Conservation (phyloP, 2,113 vertebrate genomes). For the Garra rufa region DNA sequence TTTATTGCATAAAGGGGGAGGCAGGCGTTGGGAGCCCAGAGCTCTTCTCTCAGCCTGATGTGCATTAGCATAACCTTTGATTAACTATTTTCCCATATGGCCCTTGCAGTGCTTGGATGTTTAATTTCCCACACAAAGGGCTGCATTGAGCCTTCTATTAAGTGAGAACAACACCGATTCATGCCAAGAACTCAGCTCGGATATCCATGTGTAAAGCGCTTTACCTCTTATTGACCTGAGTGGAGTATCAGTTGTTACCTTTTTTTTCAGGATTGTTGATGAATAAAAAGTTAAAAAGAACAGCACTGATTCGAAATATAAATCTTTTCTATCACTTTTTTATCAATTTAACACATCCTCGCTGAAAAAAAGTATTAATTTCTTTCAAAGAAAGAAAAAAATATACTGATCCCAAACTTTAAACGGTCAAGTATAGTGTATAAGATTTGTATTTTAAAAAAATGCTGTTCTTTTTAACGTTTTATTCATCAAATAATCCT, state of each 20-base stretch:
- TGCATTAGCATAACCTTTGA: slow-evolving; percentile 58
- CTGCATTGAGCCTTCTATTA: slow-evolving; percentile 17
- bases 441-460: too few relatives aligned
- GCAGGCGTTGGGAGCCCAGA: slow-evolving; percentile 34
- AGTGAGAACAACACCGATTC: not conserved
- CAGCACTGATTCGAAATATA: too few relatives aligned
- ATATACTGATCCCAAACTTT: too few relatives aligned
- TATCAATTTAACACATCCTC: too few relatives aligned
- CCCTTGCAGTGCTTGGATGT: slow-evolving; percentile 27
- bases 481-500: too few relatives aligned
- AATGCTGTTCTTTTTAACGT: too few relatives aligned
- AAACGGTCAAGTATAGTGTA: too few relatives aligned
- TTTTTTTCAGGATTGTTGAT: not conserved
- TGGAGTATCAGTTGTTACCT: not conserved
- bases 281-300: too few relatives aligned
- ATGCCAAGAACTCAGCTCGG: slow-evolving; percentile 13
- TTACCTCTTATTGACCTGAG: not conserved
- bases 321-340: too few relatives aligned
- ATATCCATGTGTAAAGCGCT: not conserved
- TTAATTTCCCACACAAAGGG: slow-evolving; percentile 23
- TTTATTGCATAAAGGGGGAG: slow-evolving; percentile 48
- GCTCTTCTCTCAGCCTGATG: slow-evolving; percentile 44
- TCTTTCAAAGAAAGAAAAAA: too few relatives aligned
- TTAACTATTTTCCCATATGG: slow-evolving; percentile 55
- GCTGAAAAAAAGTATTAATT: too few relatives aligned